These are phyloP conservation scores for Saxidomus purpurata DNA, from an alignment of 1,140 invertebrate species.

Conservation along the genomic window DNA sequence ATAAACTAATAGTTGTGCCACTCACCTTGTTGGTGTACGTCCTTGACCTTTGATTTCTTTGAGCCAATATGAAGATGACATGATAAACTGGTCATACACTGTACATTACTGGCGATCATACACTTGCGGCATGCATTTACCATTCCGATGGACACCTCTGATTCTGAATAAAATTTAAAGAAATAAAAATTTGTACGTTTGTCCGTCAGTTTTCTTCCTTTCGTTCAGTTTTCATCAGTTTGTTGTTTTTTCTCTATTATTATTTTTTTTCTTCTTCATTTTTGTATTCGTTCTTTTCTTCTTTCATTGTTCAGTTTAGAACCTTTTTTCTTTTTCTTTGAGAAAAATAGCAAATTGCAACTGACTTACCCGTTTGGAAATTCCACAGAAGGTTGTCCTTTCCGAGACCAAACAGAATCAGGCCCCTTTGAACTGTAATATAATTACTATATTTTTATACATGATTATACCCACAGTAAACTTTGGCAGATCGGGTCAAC, in stretches of 20 bases:
- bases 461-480: too few species aligned
- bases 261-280: too few species aligned
- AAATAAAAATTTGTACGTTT: too few species aligned
- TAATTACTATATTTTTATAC: too few species aligned
- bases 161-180: background rate
- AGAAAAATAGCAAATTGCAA: too few species aligned
- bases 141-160: constrained; percentile 39
- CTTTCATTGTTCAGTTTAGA: background rate
- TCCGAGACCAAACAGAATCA: background rate
- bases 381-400: background rate
- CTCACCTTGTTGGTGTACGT: constrained; percentile 24
- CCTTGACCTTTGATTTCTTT: background rate
- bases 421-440: constrained; percentile 13
- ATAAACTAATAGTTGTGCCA: too few species aligned
- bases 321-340: background rate
- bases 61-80: constrained; percentile 1
- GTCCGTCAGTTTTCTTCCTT: too few species aligned
- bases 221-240: too few species aligned
- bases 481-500: too few species aligned
- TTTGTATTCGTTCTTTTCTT: too few species aligned
- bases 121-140: constrained; percentile 43
- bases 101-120: constrained; percentile 41
- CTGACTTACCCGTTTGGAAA: constrained; percentile 27
- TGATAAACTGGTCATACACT: constrained; percentile 13
- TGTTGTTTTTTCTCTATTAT: too few species aligned